These are phyloP conservation scores for Pionites leucogaster DNA, from an alignment of 2,113 vertebrate species.

Conservation along the genomic window DNA sequence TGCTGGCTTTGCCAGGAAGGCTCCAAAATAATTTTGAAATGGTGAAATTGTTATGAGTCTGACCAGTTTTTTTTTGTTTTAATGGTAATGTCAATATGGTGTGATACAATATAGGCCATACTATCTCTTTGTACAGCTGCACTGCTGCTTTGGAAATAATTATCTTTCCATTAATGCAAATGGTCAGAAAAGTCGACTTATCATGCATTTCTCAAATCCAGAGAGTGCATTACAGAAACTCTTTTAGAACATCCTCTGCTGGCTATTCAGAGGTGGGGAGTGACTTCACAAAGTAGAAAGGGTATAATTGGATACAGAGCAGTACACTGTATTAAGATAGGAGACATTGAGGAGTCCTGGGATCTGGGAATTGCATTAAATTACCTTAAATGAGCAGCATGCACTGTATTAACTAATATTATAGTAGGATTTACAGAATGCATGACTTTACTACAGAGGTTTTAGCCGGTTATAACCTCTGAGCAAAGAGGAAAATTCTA, in stretches of 20 bases:
- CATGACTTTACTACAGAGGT: neutral
- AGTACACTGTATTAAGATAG: neutral
- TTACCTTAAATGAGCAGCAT: neutral
- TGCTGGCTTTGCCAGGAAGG: neutral
- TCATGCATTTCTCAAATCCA: conserved; percentile 21
- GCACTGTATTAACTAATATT: neutral
- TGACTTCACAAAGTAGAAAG: conserved; percentile 44
- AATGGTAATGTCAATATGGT: neutral
- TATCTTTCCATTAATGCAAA: conserved; percentile 54
- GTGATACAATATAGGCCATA: neutral
- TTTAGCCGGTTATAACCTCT: neutral
- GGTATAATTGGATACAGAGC: conserved; percentile 37
- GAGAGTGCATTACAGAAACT: conserved; percentile 29
- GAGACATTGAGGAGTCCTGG: neutral
- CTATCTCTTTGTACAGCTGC: neutral
- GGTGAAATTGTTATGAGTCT: neutral
- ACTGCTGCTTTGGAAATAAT: conserved; percentile 41
- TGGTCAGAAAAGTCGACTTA: neutral
- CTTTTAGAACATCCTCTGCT: neutral
- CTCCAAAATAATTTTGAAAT: neutral
- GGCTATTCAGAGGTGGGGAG: neutral
- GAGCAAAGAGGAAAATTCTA: neutral
- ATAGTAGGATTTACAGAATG: conserved; percentile 22
- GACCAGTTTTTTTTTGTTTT: neutral
- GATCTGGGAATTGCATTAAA: neutral